Conservation (phyloP, 2,797 vertebrate genomes). For the Pampus argenteus region DNA sequence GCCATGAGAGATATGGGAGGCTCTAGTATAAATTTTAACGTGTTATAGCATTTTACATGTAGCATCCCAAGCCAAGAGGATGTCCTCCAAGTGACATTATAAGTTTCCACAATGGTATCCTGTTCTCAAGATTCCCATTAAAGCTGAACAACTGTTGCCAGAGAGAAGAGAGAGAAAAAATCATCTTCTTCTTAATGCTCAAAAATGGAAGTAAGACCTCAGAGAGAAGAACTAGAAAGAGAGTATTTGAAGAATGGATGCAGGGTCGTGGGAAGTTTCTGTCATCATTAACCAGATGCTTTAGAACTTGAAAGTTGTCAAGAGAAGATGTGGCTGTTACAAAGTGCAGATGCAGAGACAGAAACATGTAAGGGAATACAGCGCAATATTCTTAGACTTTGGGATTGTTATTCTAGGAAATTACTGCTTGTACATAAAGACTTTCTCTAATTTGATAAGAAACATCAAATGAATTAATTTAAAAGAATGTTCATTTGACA, state of each 20-base stretch:
- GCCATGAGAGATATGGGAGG: conserved; percentile 1
- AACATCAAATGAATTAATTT: not conserved
- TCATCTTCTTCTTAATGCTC: conserved; percentile 28
- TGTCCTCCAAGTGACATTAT: conserved; percentile 55
- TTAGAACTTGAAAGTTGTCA: conserved; percentile 56
- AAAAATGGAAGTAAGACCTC: conserved; percentile 44
- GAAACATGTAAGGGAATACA: conserved; percentile 37
- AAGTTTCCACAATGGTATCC: conserved; percentile 57
- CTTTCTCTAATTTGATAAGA: conserved; percentile 31
- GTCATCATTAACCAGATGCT: conserved; percentile 55
- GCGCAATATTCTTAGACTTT: conserved; percentile 42
- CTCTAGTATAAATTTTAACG: conserved; percentile 22
- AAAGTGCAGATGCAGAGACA: conserved; percentile 65
- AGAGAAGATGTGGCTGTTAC: conserved; percentile 54
- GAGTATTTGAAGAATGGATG: conserved; percentile 60
- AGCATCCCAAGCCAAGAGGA: conserved; percentile 51
- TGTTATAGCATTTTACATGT: conserved; percentile 39
- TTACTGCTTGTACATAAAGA: not conserved
- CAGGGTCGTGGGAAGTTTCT: conserved; percentile 75
- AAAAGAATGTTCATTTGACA: conserved; percentile 40
- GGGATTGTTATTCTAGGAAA: conserved; percentile 24
- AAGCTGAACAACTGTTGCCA: conserved; percentile 54
- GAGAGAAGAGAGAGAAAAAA: conserved; percentile 44
- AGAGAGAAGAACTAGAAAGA: conserved; percentile 43
- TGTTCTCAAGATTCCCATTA: conserved; percentile 59